phyloP scores from a whole-genome alignment of 2,888 invertebrate species.

The Sinohyriopsis cumingii region DNA sequence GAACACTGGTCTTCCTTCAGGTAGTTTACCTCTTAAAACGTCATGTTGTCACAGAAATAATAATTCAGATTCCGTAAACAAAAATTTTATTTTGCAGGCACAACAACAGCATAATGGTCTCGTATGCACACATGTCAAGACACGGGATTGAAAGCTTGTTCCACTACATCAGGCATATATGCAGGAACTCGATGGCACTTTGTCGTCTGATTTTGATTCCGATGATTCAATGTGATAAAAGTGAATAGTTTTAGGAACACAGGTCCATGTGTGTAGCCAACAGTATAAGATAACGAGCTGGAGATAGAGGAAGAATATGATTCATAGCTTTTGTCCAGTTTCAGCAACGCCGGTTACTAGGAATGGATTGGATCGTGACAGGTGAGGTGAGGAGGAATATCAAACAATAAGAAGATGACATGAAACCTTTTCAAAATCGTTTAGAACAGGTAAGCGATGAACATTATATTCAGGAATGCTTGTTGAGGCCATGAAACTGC shows the following conservation, averaged over 20 bases:
- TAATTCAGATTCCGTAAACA: not conserved
- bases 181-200: conserved; percentile 52
- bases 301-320: conserved; percentile 37
- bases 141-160: conserved; percentile 62
- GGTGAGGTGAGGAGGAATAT: conserved; percentile 68
- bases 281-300: conserved; percentile 23
- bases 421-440: conserved; percentile 67
- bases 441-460: conserved; percentile 46
- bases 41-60: too few relatives aligned
- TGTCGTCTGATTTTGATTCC: conserved; percentile 59
- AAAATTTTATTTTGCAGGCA: conserved; percentile 16
- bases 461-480: too few relatives aligned
- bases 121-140: conserved; percentile 44
- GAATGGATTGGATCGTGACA: conserved; percentile 73
- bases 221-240: conserved; percentile 33
- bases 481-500: too few relatives aligned
- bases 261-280: too few relatives aligned
- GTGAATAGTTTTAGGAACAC: too few relatives aligned
- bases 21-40: too few relatives aligned
- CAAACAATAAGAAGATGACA: conserved; percentile 72
- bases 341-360: conserved; percentile 67
- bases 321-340: not conserved
- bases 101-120: conserved; percentile 51
- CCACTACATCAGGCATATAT: conserved; percentile 45
- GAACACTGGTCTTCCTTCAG: too few relatives aligned